A percentile compares a stretch with the other conserved stretches of the same genome.
These are phyloP conservation scores for Ciconia nigra DNA, from an alignment of 2,797 vertebrate species.

Conservation along the genomic window DNA sequence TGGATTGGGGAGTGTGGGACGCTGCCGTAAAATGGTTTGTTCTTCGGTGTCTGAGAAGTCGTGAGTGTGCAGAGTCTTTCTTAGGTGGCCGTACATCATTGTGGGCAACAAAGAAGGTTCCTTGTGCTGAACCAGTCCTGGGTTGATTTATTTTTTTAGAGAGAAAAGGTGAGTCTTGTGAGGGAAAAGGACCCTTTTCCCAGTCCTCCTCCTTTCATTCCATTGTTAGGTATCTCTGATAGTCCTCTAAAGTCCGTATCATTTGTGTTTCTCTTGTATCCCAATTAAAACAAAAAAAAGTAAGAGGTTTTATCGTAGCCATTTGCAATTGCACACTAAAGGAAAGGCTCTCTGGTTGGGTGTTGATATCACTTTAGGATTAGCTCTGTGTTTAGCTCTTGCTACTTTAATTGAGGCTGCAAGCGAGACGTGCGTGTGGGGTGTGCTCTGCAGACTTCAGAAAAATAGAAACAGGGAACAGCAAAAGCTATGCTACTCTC, in stretches of 20 bases:
- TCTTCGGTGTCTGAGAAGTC: neutral
- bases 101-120: neutral
- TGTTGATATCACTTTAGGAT: neutral
- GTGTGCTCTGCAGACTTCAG: neutral
- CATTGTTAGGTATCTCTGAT: neutral
- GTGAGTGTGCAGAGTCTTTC: neutral
- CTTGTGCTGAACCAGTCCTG: neutral
- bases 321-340: fast-evolving
- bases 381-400: neutral
- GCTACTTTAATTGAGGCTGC: neutral
- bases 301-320: neutral
- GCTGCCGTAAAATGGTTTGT: fast-evolving
- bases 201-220: neutral
- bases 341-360: neutral
- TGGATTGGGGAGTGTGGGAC: neutral
- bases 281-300: neutral
- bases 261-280: neutral
- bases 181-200: neutral
- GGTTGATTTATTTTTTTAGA: neutral
- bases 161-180: neutral
- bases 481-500: neutral
- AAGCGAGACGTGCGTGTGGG: neutral
- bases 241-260: neutral
- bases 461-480: neutral
- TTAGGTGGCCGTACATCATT: neutral